A percentile compares a stretch with the other conserved stretches of the same genome.
These are phyloP conservation scores for Cuniculus paca DNA, from an alignment of 2,797 vertebrate species.

Conservation along the genomic window DNA sequence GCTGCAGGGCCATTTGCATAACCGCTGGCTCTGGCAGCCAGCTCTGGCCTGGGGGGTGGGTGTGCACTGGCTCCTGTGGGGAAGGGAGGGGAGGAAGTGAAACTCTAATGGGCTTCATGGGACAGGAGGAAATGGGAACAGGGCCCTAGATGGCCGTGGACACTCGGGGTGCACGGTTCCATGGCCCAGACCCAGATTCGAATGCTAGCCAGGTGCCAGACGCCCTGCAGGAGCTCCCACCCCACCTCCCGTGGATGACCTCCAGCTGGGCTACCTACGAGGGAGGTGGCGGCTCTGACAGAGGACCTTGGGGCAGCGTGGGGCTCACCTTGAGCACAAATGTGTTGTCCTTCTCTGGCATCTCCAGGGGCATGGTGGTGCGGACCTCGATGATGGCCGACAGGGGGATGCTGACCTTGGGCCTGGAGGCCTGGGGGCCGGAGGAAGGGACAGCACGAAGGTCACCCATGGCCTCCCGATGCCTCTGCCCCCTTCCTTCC, in stretches of 20 bases:
- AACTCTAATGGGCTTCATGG: neutral
- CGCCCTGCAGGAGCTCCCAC: neutral
- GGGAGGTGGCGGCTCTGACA: neutral
- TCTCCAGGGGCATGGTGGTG: slow-evolving; percentile 99
- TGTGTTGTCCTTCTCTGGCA: slow-evolving; percentile 99
- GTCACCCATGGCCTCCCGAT: neutral
- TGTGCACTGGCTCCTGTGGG: neutral
- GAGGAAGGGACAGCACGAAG: neutral
- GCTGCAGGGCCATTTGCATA: slow-evolving; percentile 51
- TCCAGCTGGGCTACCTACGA: neutral
- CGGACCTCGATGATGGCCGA: slow-evolving; percentile 97
- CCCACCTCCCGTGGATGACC: neutral
- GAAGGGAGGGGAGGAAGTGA: slow-evolving; percentile 40
- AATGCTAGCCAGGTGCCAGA: neutral
- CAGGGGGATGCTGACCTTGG: slow-evolving; percentile 97
- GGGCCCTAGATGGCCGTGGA: neutral
- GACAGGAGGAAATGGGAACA: slow-evolving; percentile 16
- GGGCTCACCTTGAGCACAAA: slow-evolving; percentile 96
- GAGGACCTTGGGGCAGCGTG: neutral
- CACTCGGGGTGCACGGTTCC: neutral
- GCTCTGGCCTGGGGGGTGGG: neutral
- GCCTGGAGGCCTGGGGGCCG: slow-evolving; percentile 93
- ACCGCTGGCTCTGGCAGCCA: neutral
- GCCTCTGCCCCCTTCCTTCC: neutral
- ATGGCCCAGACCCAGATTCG: neutral